Percentiles rank a stretch among this genome's conserved stretches.
phyloP scores from a whole-genome alignment of 2,888 invertebrate species.

The Nemapogon koenigi region DNA sequence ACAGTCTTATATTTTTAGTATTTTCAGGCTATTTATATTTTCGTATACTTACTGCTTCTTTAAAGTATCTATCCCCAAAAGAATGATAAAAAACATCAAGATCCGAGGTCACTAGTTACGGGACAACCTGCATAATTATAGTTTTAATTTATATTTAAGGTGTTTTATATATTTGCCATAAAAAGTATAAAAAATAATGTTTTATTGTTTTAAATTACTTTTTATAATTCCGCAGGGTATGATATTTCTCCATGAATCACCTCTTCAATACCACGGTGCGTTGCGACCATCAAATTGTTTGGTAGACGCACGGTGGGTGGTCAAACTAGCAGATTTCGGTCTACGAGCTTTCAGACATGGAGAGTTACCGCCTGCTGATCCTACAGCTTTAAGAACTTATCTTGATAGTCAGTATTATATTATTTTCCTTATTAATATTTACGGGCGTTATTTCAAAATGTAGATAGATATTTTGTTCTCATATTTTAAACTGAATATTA shows the following conservation, averaged over 20 bases:
- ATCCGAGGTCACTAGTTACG: too few relatives aligned
- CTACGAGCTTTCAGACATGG: conserved; percentile 84
- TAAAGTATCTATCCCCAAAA: too few relatives aligned
- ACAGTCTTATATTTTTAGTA: too few relatives aligned
- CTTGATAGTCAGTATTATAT: conserved; percentile 68
- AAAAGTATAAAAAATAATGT: too few relatives aligned
- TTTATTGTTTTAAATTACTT: neutral
- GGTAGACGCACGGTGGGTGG: conserved; percentile 94
- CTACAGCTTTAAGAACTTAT: conserved; percentile 66
- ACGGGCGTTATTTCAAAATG: too few relatives aligned
- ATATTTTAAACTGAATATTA: neutral
- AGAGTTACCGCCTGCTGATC: conserved; percentile 70
- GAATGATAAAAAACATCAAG: too few relatives aligned
- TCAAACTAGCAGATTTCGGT: conserved; percentile 92
- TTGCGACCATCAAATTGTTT: conserved; percentile 91
- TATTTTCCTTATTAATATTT: too few relatives aligned
- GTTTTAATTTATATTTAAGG: neutral
- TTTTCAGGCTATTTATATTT: too few relatives aligned
- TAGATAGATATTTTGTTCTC: too few relatives aligned
- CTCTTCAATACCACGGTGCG: conserved; percentile 85
- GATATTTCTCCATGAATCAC: conserved; percentile 89
- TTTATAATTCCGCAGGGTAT: conserved; percentile 70
- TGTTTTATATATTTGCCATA: neutral
- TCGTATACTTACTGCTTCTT: too few relatives aligned
- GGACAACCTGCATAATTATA: too few relatives aligned